A percentile compares a stretch with the other conserved stretches of the same genome.
These are phyloP conservation scores for Sylvicola fuscatus DNA, from an alignment of 2,888 invertebrate genomes.

Conservation along the genomic window DNA sequence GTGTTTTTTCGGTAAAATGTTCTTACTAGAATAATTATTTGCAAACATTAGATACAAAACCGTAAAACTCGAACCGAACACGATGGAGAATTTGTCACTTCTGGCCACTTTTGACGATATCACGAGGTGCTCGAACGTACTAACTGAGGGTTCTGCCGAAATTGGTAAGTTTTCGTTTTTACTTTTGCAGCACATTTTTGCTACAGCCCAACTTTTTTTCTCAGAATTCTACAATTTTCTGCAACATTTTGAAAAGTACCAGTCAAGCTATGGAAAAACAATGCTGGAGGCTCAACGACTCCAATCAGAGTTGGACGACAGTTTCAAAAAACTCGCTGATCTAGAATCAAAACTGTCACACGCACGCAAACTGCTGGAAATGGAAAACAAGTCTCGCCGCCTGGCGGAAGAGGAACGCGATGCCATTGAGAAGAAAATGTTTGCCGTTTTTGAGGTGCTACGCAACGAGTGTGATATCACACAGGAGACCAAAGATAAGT, in stretches of 20 bases:
- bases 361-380: slow-evolving; percentile 59
- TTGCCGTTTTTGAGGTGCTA: slow-evolving; percentile 50
- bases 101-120: slow-evolving; percentile 53
- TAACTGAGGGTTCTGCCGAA: slow-evolving; percentile 44
- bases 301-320: slow-evolving; percentile 45
- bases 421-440: slow-evolving; percentile 40
- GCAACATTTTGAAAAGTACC: slow-evolving; percentile 48
- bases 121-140: slow-evolving; percentile 40
- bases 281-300: slow-evolving; percentile 52
- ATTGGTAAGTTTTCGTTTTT: slow-evolving; percentile 34
- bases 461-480: slow-evolving; percentile 51
- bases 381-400: slow-evolving; percentile 50
- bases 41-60: no score
- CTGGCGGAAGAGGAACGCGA: slow-evolving; percentile 51
- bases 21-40: no score
- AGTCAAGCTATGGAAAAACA: slow-evolving; percentile 44
- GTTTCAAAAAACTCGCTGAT: slow-evolving; percentile 48
- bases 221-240: slow-evolving; percentile 57
- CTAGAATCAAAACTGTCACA: slow-evolving; percentile 64
- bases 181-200: no score
- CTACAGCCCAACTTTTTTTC: neutral
- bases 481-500: slow-evolving; percentile 60
- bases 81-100: slow-evolving; percentile 29
- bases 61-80: no score
- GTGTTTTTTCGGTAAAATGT: no score